Conservation (phyloP, 2,888 invertebrate genomes). For the Campoletis raptor region DNA sequence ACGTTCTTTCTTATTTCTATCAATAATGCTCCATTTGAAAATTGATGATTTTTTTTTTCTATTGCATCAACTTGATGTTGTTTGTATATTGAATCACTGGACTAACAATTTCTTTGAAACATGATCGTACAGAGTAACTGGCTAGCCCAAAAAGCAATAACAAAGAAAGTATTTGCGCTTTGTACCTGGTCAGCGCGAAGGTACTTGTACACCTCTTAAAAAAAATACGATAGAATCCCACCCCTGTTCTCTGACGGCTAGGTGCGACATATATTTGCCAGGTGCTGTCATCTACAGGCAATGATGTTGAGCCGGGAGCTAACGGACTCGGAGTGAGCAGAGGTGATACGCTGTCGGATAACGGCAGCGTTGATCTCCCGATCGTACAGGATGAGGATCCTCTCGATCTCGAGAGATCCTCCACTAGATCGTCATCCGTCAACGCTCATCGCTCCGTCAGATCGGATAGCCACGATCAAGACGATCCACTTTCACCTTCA, state of each 20-base stretch:
- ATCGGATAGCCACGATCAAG: constrained; percentile 81
- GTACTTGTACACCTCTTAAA: constrained; percentile 80
- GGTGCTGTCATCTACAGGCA: constrained; percentile 86
- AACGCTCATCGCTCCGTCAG: constrained; percentile 80
- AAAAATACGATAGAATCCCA: constrained; percentile 83
- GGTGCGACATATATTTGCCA: constrained; percentile 85
- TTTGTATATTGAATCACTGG: constrained; percentile 7
- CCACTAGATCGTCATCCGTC: constrained; percentile 80
- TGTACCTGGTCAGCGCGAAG: constrained; percentile 50
- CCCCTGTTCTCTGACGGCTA: constrained; percentile 85
- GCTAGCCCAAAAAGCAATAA: constrained; percentile 18
- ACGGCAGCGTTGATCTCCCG: constrained; percentile 77
- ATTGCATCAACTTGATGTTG: constrained; percentile 4
- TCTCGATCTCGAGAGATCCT: constrained; percentile 79
- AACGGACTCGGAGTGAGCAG: constrained; percentile 85
- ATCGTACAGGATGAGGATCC: constrained; percentile 77
- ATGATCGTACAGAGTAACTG: constrained; percentile 32
- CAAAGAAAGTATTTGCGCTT: constrained; percentile 27
- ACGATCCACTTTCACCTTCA: constrained; percentile 83
- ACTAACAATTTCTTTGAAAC: constrained; percentile 54
- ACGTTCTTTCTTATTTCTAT: constrained; percentile 3
- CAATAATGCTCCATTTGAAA: constrained; percentile 18
- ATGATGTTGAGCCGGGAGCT: constrained; percentile 85
- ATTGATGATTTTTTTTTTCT: constrained; percentile 2
- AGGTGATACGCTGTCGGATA: constrained; percentile 82